These are phyloP conservation scores for Rhegmatorhina hoffmannsi DNA, from an alignment of 2,113 vertebrate species.

Conservation along the genomic window DNA sequence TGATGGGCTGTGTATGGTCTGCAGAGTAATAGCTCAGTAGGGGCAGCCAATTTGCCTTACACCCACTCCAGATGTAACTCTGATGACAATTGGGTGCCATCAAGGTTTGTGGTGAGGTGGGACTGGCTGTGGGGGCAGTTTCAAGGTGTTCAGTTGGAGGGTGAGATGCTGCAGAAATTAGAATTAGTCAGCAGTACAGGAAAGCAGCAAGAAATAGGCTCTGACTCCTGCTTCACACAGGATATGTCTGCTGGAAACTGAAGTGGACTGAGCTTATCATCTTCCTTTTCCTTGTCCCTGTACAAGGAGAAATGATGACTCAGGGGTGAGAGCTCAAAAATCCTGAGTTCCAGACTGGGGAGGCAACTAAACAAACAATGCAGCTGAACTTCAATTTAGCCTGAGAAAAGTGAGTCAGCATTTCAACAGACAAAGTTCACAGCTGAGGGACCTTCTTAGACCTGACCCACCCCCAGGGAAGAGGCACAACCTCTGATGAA, in stretches of 20 bases:
- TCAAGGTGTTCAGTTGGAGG: neutral
- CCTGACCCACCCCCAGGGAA: neutral
- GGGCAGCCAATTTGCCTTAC: neutral
- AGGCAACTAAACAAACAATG: neutral
- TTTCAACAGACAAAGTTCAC: neutral
- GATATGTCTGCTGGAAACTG: neutral
- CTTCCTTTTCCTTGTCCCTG: neutral
- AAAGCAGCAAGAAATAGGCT: neutral
- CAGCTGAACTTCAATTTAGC: neutral
- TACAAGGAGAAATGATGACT: neutral
- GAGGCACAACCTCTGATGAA: neutral
- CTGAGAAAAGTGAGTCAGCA: neutral
- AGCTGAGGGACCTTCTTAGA: neutral
- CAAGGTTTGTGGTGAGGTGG: neutral
- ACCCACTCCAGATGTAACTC: neutral
- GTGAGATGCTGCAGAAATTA: neutral
- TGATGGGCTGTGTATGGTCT: neutral
- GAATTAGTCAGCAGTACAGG: neutral
- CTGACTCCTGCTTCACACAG: neutral
- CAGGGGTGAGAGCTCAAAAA: neutral
- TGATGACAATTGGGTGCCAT: neutral
- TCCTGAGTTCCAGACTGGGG: fast-evolving
- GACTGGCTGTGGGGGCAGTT: neutral
- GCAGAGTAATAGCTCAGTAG: neutral
- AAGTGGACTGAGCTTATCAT: fast-evolving